Evolutionary conservation across 1,140 invertebrate species (phyloP), one percentile per base, ranked within the genome.

Genomic region (Sarcophaga peregrina): DNA sequence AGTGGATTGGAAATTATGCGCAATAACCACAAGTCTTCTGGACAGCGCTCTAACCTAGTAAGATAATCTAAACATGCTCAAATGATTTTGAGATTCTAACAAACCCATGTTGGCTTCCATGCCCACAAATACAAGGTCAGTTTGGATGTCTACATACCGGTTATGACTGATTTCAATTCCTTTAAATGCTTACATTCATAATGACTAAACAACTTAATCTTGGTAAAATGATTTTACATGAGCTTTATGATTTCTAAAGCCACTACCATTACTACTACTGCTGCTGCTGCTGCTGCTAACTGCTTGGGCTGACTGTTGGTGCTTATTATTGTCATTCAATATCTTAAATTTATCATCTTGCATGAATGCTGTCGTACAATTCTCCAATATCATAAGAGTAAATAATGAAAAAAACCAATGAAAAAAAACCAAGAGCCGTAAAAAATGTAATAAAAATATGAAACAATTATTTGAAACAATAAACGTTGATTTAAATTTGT

Each of bases 241-340:
- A 37, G 25, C 25, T 37, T 37, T 37, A 4, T 1, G 25, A 4
- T 37, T 37, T 37, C 7, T 37, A 54, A 9, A 68, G 52, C 52
- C 50, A n/a, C 45, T 25, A 50, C 6, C 15, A 13, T n/a, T 37
- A 50, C 15, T 37, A 13, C 46, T 58, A 2, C 15, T 7, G 15
- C 7, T 58, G 62, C 62, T 20, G 62, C 62, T 68, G n/a, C 20
- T 68, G 17, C 25, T 37, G 25, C 25, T n/a, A n/a, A n/a, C n/a
- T 2, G 25, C 25, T 37, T 37, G 25, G 25, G 25, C 25, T 37
- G 25, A 37, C 20, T 68, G 50, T 13, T 13, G 13, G 13, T 68
- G 17, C 62, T 68, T 8, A 68, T 68, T 68, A 68, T 68, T 68
- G 62, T 68, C 62, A 68, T 68, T 68, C 62, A 68, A 20, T 68